Conservation (phyloP, 1,140 invertebrate genomes). For the Metopolophium dirhodum region DNA sequence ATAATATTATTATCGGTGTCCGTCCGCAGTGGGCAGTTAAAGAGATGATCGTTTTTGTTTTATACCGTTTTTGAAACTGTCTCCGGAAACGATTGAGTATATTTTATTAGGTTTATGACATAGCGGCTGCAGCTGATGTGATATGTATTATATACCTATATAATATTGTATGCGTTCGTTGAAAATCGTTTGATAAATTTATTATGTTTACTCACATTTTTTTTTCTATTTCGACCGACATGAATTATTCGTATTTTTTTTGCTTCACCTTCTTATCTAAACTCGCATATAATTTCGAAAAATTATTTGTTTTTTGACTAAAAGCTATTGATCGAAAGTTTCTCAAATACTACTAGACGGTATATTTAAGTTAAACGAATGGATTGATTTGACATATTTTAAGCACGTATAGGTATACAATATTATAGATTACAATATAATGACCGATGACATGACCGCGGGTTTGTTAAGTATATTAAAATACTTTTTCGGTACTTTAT, state of each 20-base stretch:
- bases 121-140: not conserved
- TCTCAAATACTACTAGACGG: not conserved
- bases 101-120: not conserved
- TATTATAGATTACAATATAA: not conserved
- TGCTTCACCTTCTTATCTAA: not conserved
- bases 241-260: not conserved
- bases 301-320: not conserved
- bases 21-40: too few relatives aligned
- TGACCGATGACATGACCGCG: not conserved
- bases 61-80: not conserved
- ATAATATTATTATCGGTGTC: not conserved
- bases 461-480: too few relatives aligned
- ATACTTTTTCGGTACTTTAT: too few relatives aligned
- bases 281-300: not conserved
- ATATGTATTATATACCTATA: too few relatives aligned
- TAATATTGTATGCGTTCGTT: too few relatives aligned
- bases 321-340: not conserved
- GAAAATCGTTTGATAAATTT: too few relatives aligned
- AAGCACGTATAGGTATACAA: not conserved
- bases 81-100: not conserved
- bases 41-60: not conserved
- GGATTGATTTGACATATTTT: not conserved
- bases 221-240: not conserved
- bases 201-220: too few relatives aligned
- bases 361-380: not conserved